Percentiles rank a stretch among this genome's conserved stretches.
Evolutionary conservation across 2,113 vertebrate genomes (phyloP).

Genomic region (Leptosomus discolor): DNA sequence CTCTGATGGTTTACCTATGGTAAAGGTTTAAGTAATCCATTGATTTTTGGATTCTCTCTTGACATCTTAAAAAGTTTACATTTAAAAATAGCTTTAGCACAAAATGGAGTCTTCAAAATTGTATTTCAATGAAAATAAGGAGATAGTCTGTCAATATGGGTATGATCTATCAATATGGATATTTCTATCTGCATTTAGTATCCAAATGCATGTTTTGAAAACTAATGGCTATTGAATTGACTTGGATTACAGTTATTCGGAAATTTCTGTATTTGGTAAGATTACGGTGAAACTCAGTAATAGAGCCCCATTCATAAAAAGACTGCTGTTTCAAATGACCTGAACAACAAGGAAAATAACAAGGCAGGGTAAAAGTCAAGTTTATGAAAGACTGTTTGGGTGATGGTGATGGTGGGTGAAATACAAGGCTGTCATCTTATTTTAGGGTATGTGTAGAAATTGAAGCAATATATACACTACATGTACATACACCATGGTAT

Average conservation of each 20-base stretch:
- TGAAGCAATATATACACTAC: background rate
- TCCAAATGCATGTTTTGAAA: background rate
- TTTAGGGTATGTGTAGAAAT: background rate
- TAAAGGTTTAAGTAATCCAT: background rate
- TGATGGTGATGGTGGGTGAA: too few species aligned
- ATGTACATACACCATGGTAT: too few species aligned
- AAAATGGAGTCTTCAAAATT: slow-evolving; percentile 69
- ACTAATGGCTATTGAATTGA: background rate
- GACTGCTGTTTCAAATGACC: background rate
- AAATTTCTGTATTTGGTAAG: background rate
- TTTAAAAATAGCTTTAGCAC: background rate
- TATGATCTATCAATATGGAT: background rate
- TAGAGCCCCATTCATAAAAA: background rate
- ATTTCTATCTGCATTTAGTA: background rate
- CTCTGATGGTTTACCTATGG: background rate
- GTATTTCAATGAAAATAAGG: background rate
- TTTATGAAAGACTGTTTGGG: background rate
- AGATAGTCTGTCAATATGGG: background rate
- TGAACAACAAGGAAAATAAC: background rate
- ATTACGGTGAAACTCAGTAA: background rate
- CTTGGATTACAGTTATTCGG: background rate
- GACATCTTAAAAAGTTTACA: background rate
- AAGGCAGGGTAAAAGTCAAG: background rate
- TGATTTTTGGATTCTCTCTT: background rate
- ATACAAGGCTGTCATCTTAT: background rate